A percentile compares a stretch with the other conserved stretches of the same genome.
Conservation (phyloP, 2,888 invertebrate species). For the Tanypteryx hageni region DNA sequence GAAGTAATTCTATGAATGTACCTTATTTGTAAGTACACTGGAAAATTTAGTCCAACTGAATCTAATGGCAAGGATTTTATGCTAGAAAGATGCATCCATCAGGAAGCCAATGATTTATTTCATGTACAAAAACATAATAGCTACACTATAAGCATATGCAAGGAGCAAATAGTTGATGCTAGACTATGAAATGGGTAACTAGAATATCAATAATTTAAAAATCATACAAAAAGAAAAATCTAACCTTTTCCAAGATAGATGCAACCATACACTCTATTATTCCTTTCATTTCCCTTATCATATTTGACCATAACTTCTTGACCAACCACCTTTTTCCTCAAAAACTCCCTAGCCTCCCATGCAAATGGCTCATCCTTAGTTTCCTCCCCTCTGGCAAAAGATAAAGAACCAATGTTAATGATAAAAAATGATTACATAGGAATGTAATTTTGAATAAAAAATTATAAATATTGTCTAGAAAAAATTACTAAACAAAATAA, state of each 20-base stretch:
- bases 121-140: background rate
- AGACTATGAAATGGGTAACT: too few species aligned
- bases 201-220: too few species aligned
- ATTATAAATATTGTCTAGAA: too few species aligned
- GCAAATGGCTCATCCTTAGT: constrained; percentile 95
- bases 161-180: too few species aligned
- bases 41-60: background rate
- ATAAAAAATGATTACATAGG: background rate
- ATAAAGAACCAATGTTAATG: background rate
- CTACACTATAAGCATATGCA: background rate
- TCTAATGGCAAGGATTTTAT: background rate
- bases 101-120: background rate
- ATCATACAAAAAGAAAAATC: background rate
- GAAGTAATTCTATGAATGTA: too few species aligned
- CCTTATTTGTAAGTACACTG: background rate
- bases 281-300: constrained; percentile 88
- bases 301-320: constrained; percentile 90
- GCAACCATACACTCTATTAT: constrained; percentile 91
- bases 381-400: constrained; percentile 79
- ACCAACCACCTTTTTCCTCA: constrained; percentile 94
- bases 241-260: constrained; percentile 90
- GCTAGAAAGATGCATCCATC: background rate
- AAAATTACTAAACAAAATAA: too few species aligned
- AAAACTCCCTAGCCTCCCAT: constrained; percentile 97
- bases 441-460: too few species aligned